phyloP scores from a whole-genome alignment of 2,888 invertebrate genomes.

The Trichogramma evanescens region DNA sequence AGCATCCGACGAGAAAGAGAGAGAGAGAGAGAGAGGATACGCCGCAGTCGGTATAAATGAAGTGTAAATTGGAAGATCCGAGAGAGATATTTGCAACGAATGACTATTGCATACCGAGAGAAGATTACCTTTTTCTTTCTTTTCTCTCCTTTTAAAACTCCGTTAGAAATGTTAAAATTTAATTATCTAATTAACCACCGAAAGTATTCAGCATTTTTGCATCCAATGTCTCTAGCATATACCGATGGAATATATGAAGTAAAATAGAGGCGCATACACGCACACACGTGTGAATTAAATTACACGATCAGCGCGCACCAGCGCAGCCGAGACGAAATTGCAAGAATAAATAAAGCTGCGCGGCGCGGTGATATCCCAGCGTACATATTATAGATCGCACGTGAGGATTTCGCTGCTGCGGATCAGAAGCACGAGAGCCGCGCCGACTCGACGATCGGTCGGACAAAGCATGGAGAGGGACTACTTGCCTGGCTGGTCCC shows the following conservation, averaged over 20 bases:
- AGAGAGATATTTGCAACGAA: too few species aligned
- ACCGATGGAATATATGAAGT: not conserved
- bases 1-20: conserved; percentile 3
- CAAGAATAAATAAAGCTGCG: too few species aligned
- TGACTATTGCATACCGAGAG: too few species aligned
- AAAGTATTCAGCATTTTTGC: too few species aligned
- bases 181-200: too few species aligned
- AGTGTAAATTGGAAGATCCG: too few species aligned
- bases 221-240: not conserved
- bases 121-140: too few species aligned
- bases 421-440: not conserved
- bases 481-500: conserved; percentile 5
- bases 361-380: too few species aligned
- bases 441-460: not conserved
- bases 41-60: not conserved
- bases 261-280: not conserved
- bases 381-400: not conserved
- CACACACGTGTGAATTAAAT: not conserved
- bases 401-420: not conserved
- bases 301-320: not conserved
- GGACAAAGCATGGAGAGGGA: conserved; percentile 19
- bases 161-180: too few species aligned
- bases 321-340: not conserved
- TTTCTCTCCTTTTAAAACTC: too few species aligned
- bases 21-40: conserved; percentile 7